These are phyloP conservation scores for Drosophila fulvimacula DNA, from an alignment of 2,888 invertebrate genomes.

Conservation along the genomic window DNA sequence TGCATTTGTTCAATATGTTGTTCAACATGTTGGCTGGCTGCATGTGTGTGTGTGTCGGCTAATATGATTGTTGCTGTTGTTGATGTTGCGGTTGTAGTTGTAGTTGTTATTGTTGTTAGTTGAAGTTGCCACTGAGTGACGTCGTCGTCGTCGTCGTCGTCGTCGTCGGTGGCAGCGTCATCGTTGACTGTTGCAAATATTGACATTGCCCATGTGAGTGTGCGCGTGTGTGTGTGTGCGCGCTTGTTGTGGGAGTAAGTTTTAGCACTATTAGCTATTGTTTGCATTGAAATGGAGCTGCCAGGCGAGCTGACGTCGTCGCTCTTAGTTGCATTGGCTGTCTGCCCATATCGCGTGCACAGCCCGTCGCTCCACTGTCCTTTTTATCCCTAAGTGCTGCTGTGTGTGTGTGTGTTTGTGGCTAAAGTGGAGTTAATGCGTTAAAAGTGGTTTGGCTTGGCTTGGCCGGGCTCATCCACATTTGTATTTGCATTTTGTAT, in stretches of 20 bases:
- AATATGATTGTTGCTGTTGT: conserved; percentile 43
- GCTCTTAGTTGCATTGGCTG: conserved; percentile 30
- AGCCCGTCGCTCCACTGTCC: conserved; percentile 3
- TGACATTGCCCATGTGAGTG: conserved; percentile 64
- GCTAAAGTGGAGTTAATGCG: conserved; percentile 75
- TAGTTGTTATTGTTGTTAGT: conserved; percentile 63
- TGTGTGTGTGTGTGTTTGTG: conserved; percentile 24
- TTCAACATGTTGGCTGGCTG: conserved; percentile 68
- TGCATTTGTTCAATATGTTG: conserved; percentile 78
- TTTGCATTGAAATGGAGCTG: conserved; percentile 75
- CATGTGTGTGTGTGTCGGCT: conserved; percentile 36
- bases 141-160: conserved; percentile 52
- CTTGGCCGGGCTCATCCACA: conserved; percentile 55
- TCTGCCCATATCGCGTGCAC: conserved; percentile 36
- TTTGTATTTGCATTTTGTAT: conserved; percentile 72
- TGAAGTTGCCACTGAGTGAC: conserved; percentile 70
- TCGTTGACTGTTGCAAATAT: conserved; percentile 75
- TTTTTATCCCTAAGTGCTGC: conserved; percentile 11
- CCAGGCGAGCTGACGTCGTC: conserved; percentile 30
- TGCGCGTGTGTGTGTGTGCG: conserved; percentile 17
- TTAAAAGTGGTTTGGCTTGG: conserved; percentile 75
- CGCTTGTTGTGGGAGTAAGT: conserved; percentile 69
- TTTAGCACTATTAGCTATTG: conserved; percentile 78
- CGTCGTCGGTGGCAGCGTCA: conserved; percentile 61
- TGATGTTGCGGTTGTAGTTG: conserved; percentile 24